Evolutionary conservation across 2,888 invertebrate genomes (phyloP), one percentile per base, ranked within the genome.

Genomic region (Alentia gelatinosa): DNA sequence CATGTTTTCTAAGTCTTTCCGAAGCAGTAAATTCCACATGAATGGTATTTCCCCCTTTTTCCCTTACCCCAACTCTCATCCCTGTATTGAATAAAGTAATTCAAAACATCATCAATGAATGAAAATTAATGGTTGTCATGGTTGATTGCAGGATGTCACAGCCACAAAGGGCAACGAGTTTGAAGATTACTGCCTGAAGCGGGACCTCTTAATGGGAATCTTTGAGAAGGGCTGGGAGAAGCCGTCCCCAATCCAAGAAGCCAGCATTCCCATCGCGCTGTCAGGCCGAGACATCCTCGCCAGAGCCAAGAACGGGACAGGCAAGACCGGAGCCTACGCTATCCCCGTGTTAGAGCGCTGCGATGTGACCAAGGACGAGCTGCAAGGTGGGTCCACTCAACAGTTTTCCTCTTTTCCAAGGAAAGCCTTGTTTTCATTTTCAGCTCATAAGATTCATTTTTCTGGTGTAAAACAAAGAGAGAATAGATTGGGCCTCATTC

Each of bases 151-250:
- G 99, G 99, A 99, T 98, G 99, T 99, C 94, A 99, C 99, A 94
- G 98, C 99, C 96, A 99, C 99, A 96, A 98, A 98, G 97, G 99
- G 99, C 95, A 99, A 99, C 97, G 99, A 99, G 96, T 99, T 99
- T 97, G 99, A 99, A 97, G 99, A 99, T 97, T 99, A 99, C 97
- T 99, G 99, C 96, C 97, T 99, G 94, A 98, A 98, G 97, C 97
- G 99, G 94, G 98, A 99, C 97, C 97, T 99, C 95, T 97, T 99
- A 94, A 99, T 99, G 99, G 99, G 99, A 94, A 99, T 99, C 96
- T 99, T 99, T 96, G 99, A 99, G 96, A 99, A 99, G 97, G 99
- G 99, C 92, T 99, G 97, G 99, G 99, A 99, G 96, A 98, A 98
- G 96, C 99, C 99, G 91, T 99, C 99, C 92, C 99, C 99, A 42